These are phyloP conservation scores for Rutilus rutilus DNA, from an alignment of 2,113 vertebrate species.

Conservation along the genomic window DNA sequence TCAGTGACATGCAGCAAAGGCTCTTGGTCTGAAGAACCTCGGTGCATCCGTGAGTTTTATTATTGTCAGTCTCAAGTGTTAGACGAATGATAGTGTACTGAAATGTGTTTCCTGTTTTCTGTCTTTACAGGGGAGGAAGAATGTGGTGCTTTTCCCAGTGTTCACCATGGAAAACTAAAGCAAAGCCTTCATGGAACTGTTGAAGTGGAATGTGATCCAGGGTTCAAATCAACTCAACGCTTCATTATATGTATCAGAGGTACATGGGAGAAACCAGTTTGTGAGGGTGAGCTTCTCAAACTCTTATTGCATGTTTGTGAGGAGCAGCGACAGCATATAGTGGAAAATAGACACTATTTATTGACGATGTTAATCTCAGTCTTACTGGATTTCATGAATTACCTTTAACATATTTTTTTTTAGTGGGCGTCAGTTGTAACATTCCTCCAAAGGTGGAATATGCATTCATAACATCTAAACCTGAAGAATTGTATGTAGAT, in stretches of 20 bases:
- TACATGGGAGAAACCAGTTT: no score
- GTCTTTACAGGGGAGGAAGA: not conserved
- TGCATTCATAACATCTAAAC: not conserved
- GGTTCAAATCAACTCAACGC: not conserved
- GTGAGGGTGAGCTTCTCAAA: no score
- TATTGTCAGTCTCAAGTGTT: not conserved
- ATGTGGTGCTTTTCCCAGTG: not conserved
- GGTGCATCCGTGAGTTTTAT: conserved; percentile 11
- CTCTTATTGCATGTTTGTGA: no score
- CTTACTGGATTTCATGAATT: no score
- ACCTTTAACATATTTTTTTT: not conserved
- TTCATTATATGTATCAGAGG: no score
- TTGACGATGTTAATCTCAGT: not conserved
- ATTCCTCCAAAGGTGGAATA: conserved; percentile 56
- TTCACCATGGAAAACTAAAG: not conserved
- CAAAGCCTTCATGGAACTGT: no score
- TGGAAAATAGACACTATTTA: not conserved
- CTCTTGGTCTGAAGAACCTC: not conserved
- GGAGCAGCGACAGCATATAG: no score
- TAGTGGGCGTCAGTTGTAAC: not conserved
- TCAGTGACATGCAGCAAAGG: not conserved
- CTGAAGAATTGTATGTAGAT: conserved; percentile 21
- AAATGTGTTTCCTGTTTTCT: not conserved
- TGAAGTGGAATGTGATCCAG: not conserved
- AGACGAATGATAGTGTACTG: not conserved